A percentile compares a stretch with the other conserved stretches of the same genome.
Conservation (phyloP, 1,140 invertebrate genomes). For the Drosophila rhopaloa region DNA sequence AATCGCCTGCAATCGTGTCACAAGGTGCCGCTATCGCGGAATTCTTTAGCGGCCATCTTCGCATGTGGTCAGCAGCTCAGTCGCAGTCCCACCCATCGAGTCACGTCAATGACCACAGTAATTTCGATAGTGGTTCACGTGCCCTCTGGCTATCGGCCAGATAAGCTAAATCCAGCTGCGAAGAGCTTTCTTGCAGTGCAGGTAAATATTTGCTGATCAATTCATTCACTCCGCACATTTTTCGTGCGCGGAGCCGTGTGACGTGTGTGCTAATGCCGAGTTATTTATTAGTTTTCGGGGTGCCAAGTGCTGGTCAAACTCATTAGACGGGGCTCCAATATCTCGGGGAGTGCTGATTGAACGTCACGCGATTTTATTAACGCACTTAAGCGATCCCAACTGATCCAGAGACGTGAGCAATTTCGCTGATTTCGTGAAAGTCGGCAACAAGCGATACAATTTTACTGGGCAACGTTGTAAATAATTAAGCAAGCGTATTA, state of each 20-base stretch:
- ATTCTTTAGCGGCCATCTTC: slow-evolving; percentile 31
- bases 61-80: slow-evolving; percentile 26
- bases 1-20: slow-evolving; percentile 47
- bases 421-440: slow-evolving; percentile 74
- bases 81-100: slow-evolving; percentile 22
- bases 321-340: slow-evolving; percentile 54
- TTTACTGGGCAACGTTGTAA: slow-evolving; percentile 56
- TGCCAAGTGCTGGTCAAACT: slow-evolving; percentile 39
- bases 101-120: slow-evolving; percentile 34
- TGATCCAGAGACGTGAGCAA: slow-evolving; percentile 65
- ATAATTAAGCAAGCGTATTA: slow-evolving; percentile 66
- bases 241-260: slow-evolving; percentile 15
- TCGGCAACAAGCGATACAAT: slow-evolving; percentile 60
- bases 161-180: slow-evolving; percentile 60
- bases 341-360: slow-evolving; percentile 34
- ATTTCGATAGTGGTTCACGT: slow-evolving; percentile 41
- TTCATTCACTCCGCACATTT: slow-evolving; percentile 52
- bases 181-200: slow-evolving; percentile 43
- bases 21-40: slow-evolving; percentile 46
- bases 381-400: slow-evolving; percentile 57
- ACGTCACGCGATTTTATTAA: slow-evolving; percentile 70
- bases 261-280: slow-evolving; percentile 66
- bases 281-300: slow-evolving; percentile 43
- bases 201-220: slow-evolving; percentile 52
- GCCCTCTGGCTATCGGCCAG: slow-evolving; percentile 38